Evolutionary conservation across 35 echinoderm and acorn worm species (phyloP).

Genomic region (Lytechinus pictus): DNA sequence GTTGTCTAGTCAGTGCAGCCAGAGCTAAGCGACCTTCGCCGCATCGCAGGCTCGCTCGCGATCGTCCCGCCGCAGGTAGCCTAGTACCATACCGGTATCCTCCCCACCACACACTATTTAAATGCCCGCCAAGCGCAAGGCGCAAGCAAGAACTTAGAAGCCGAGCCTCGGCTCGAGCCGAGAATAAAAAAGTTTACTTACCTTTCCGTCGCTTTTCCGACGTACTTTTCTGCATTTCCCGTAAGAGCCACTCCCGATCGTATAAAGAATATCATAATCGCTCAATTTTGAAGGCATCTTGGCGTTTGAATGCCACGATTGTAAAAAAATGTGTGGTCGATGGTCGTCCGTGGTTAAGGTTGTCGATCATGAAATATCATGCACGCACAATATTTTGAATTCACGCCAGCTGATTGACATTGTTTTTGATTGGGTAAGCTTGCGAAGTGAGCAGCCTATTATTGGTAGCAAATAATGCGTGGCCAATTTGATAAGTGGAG

Average conservation of each 20-base stretch:
- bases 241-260: slow-evolving; percentile 88
- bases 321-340: background rate
- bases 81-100: background rate
- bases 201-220: slow-evolving; percentile 88
- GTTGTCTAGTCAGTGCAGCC: too few species aligned
- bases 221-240: slow-evolving; percentile 92
- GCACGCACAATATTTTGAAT: background rate
- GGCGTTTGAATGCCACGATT: background rate
- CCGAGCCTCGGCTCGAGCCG: too few species aligned
- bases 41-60: too few species aligned
- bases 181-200: background rate
- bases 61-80: background rate
- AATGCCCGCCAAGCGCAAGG: background rate
- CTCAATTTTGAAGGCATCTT: slow-evolving; percentile 87
- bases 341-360: background rate
- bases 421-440: slow-evolving; percentile 11
- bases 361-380: too few species aligned
- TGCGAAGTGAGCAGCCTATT: background rate
- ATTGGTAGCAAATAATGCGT: background rate
- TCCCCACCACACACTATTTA: background rate
- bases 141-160: too few species aligned
- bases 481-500: background rate
- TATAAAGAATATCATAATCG: slow-evolving; percentile 84
- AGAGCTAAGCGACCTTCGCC: too few species aligned
- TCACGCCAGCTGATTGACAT: background rate